Evolutionary conservation across 2,797 vertebrate species (phyloP).

Genomic region (Graptemys geographica): DNA sequence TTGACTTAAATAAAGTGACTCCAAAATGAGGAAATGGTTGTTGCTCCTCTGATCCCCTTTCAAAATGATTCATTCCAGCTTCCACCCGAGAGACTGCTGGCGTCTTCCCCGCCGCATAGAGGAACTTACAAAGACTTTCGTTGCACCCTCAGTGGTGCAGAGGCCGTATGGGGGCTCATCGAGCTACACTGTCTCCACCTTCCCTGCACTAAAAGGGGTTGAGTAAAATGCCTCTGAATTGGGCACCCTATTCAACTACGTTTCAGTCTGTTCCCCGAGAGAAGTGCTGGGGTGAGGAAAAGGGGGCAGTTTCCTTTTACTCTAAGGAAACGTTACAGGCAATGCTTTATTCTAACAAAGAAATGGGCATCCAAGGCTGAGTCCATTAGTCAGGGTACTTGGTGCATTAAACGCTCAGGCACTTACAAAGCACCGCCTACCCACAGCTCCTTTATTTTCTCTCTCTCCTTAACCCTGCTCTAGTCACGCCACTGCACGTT

Average conservation of each 20-base stretch:
- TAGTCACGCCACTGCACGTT: not conserved
- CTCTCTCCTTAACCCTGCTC: not conserved
- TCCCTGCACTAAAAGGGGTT: not conserved
- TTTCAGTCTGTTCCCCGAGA: not conserved
- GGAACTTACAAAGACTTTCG: not conserved
- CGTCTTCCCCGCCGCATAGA: not conserved
- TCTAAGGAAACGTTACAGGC: not conserved
- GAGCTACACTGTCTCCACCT: not conserved
- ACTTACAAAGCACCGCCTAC: not conserved
- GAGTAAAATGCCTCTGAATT: not conserved
- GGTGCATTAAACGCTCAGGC: not conserved
- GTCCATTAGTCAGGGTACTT: not conserved
- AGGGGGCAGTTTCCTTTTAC: not conserved
- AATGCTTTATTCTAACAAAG: not conserved
- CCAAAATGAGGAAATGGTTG: conserved; percentile 14
- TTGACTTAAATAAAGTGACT: conserved; percentile 59
- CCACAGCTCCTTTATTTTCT: not conserved
- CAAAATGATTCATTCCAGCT: not conserved
- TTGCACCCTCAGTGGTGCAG: not conserved
- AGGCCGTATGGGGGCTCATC: not conserved
- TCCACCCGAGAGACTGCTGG: not conserved
- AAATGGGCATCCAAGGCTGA: not conserved
- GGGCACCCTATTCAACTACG: not conserved
- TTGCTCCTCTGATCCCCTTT: conserved; percentile 9
- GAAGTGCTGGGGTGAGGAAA: not conserved